Conservation (phyloP, 2,113 vertebrate species). For the Grantiella picta region DNA sequence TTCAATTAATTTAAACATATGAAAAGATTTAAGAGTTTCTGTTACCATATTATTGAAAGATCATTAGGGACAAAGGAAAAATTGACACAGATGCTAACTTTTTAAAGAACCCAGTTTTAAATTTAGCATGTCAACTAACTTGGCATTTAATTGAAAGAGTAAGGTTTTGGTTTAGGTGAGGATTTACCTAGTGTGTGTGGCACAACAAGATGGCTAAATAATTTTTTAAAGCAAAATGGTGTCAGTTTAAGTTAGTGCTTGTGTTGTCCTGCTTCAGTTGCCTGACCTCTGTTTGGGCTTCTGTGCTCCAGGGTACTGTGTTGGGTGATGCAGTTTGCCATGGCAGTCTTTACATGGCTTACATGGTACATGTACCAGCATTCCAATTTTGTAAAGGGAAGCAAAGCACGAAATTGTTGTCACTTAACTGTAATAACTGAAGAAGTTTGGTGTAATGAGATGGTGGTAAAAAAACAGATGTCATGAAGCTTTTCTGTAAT, state of each 20-base stretch:
- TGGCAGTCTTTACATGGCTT: background rate
- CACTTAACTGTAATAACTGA: background rate
- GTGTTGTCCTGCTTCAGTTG: background rate
- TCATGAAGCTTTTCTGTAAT: background rate
- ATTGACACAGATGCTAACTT: slow-evolving; percentile 32
- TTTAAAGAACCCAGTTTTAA: background rate
- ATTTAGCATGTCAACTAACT: background rate
- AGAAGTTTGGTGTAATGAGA: background rate
- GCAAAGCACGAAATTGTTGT: background rate
- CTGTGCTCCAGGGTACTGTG: rapidly evolving
- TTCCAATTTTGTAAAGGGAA: background rate
- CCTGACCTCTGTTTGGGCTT: background rate
- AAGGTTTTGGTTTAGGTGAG: background rate
- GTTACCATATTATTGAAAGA: slow-evolving; percentile 37
- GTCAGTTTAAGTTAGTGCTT: background rate
- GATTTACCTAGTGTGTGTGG: background rate
- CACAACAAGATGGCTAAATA: background rate
- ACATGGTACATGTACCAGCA: background rate
- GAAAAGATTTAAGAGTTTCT: slow-evolving; percentile 17
- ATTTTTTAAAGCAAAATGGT: background rate
- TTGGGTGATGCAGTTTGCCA: background rate
- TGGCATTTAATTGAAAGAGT: background rate
- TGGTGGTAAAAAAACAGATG: background rate
- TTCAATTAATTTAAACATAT: slow-evolving; percentile 57
- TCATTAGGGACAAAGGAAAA: slow-evolving; percentile 35